Evolutionary conservation across 2,113 vertebrate genomes (phyloP).

Genomic region (Rhombomys opimus): DNA sequence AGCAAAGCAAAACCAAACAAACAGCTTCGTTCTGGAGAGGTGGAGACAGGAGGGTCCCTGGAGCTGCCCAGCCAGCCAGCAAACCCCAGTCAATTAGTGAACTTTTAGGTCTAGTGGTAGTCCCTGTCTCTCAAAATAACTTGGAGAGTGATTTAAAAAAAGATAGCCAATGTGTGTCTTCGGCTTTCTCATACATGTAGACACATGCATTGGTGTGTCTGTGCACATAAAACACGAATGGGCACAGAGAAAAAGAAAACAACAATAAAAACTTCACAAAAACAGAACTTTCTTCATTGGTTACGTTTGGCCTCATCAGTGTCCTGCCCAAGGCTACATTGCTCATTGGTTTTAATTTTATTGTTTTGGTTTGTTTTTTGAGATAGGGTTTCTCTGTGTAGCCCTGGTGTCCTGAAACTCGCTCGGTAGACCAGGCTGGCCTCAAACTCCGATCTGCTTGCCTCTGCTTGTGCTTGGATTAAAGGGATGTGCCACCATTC

Average conservation of each 20-base stretch:
- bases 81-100: neutral
- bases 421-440: neutral
- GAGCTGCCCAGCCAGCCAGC: neutral
- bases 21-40: neutral
- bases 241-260: neutral
- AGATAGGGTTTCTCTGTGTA: neutral
- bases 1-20: neutral
- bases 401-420: neutral
- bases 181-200: neutral
- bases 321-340: neutral
- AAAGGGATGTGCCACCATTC: neutral
- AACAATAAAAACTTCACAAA: neutral
- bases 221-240: neutral
- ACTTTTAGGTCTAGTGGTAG: neutral
- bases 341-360: neutral
- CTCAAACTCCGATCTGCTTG: neutral
- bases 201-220: neutral
- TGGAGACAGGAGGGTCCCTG: neutral
- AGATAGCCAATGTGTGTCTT: neutral
- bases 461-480: neutral
- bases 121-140: neutral
- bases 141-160: neutral
- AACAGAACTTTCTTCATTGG: neutral
- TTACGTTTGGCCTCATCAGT: neutral
- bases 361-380: neutral